phyloP scores from a whole-genome alignment of 2,797 vertebrate species.

The Xenentodon cancila region DNA sequence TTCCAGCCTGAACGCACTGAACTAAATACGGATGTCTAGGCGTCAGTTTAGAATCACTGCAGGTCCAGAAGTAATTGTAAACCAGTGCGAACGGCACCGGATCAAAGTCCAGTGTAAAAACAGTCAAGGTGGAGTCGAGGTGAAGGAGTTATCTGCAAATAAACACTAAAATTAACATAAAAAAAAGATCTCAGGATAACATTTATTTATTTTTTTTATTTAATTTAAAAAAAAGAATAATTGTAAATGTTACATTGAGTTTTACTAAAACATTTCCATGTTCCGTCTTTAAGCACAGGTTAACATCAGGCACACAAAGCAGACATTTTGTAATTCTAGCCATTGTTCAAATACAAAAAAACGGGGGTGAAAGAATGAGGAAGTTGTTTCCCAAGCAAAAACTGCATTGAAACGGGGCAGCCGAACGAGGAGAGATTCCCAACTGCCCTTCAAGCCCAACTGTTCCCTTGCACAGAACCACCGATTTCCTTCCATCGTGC shows the following conservation, averaged over 20 bases:
- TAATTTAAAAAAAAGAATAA: constrained; percentile 81
- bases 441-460: constrained; percentile 34
- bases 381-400: constrained; percentile 42
- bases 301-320: constrained; percentile 81
- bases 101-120: background rate
- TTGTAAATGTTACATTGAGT: constrained; percentile 80
- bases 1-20: too few relatives aligned
- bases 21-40: too few relatives aligned
- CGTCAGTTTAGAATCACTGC: too few relatives aligned
- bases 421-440: constrained; percentile 39
- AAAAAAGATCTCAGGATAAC: constrained; percentile 11
- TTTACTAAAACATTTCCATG: constrained; percentile 74
- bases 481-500: constrained; percentile 35
- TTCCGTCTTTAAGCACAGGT: constrained; percentile 69
- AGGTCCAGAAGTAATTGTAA: too few relatives aligned
- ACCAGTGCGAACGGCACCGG: too few relatives aligned
- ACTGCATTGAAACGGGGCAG: constrained; percentile 54
- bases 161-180: too few relatives aligned
- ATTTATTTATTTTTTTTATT: constrained; percentile 79
- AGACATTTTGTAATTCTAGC: constrained; percentile 68
- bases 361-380: constrained; percentile 30
- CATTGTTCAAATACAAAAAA: constrained; percentile 63
- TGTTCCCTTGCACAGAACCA: constrained; percentile 23
- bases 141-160: too few relatives aligned
- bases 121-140: background rate